Percentiles rank a stretch among this genome's conserved stretches.
These are phyloP conservation scores for Drosophila fulvimacula DNA, from an alignment of 2,888 invertebrate species.

Conservation along the genomic window DNA sequence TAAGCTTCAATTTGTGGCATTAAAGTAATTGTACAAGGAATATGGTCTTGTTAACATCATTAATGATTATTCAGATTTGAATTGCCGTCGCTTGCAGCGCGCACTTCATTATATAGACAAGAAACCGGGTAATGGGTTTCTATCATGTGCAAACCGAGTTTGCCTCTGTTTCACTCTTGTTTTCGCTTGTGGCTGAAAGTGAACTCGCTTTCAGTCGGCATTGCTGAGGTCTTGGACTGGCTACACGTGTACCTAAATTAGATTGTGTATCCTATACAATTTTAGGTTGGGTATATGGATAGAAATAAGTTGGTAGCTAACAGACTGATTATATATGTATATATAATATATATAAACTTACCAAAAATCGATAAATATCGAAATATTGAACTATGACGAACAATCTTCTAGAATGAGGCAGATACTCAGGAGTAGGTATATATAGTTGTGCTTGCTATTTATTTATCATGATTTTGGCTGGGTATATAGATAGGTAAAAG, in stretches of 20 bases:
- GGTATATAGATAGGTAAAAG: too few relatives aligned
- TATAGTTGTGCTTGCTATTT: background rate
- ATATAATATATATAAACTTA: background rate
- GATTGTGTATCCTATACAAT: background rate
- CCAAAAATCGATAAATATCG: background rate
- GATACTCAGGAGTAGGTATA: background rate
- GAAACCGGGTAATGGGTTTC: background rate
- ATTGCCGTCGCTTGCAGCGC: constrained; percentile 2
- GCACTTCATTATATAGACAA: constrained; percentile 8
- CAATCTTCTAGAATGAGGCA: too few relatives aligned
- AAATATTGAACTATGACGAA: background rate
- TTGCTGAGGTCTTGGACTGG: background rate
- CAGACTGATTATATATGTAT: too few relatives aligned
- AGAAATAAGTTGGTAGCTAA: too few relatives aligned
- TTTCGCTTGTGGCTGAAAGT: constrained; percentile 22
- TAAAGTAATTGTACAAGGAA: constrained; percentile 12
- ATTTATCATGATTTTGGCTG: too few relatives aligned
- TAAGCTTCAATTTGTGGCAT: constrained; percentile 28
- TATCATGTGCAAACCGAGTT: constrained; percentile 3
- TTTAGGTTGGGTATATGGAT: background rate
- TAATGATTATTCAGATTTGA: constrained; percentile 9
- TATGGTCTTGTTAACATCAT: constrained; percentile 19
- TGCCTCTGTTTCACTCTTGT: constrained; percentile 12
- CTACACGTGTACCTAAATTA: background rate
- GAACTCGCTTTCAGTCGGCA: constrained; percentile 29